Conservation (phyloP, 1,140 invertebrate species). For the Achatina immaculata region DNA sequence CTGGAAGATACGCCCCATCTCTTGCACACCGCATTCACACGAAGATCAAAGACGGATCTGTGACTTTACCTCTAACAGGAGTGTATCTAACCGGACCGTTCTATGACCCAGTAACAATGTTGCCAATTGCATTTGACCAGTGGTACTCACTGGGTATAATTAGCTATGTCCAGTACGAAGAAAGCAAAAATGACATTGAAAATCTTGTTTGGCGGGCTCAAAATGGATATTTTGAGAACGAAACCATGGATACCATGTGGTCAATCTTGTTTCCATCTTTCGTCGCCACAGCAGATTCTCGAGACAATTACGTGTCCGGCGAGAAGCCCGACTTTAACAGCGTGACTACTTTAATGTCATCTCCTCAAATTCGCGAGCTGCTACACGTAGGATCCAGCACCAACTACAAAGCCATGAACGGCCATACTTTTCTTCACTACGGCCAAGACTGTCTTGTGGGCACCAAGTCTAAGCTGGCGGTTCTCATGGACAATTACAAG, state of each 20-base stretch:
- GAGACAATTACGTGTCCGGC: neutral
- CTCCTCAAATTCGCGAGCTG: neutral
- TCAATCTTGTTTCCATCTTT: neutral
- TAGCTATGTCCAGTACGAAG: neutral
- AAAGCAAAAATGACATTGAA: neutral
- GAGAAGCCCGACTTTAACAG: too few species aligned
- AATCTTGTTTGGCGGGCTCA: neutral
- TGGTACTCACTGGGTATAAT: neutral
- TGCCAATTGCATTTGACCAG: neutral
- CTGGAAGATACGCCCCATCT: slow-evolving; percentile 81
- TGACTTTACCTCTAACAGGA: slow-evolving; percentile 49
- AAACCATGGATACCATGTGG: neutral
- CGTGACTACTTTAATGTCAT: neutral
- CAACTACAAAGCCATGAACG: neutral
- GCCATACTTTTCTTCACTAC: too few species aligned
- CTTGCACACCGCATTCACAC: slow-evolving; percentile 82
- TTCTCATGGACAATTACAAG: slow-evolving; percentile 17
- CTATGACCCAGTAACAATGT: neutral
- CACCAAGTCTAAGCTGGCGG: neutral
- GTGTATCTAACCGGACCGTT: slow-evolving; percentile 9
- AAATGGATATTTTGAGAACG: neutral
- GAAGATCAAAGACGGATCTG: slow-evolving; percentile 61
- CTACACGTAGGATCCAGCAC: neutral
- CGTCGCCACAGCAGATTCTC: neutral
- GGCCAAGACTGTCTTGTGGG: neutral